Evolutionary conservation across 2,888 invertebrate species (phyloP).

Genomic region (Gisinianus flammeolus): DNA sequence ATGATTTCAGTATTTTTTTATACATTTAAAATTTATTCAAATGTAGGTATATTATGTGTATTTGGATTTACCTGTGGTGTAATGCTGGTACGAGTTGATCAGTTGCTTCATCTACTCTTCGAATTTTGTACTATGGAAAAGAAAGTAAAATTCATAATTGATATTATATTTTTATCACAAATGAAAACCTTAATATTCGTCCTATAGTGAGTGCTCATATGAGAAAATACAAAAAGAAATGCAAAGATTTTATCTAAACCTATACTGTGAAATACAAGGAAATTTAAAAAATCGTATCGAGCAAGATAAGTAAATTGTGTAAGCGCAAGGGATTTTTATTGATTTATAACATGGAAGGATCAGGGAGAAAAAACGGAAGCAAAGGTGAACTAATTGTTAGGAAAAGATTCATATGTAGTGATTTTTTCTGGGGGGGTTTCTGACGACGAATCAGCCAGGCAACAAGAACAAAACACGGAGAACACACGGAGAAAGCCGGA

Average conservation of each 20-base stretch:
- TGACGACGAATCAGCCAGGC: neutral
- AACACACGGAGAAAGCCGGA: neutral
- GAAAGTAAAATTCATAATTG: neutral
- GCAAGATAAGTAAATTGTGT: no score
- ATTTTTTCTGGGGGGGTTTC: neutral
- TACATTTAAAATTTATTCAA: neutral
- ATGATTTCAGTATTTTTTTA: neutral
- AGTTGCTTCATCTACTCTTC: slow-evolving; percentile 34
- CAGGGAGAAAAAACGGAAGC: no score
- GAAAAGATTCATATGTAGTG: slow-evolving; percentile 11
- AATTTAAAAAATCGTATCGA: no score
- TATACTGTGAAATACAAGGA: neutral
- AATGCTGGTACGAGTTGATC: slow-evolving; percentile 58
- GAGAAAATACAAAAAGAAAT: slow-evolving; percentile 33
- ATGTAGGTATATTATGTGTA: neutral
- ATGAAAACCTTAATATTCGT: neutral
- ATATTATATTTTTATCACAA: neutral
- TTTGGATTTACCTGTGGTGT: slow-evolving; percentile 51
- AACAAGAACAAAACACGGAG: slow-evolving; percentile 8
- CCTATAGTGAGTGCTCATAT: slow-evolving; percentile 12
- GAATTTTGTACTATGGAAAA: slow-evolving; percentile 25
- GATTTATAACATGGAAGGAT: no score
- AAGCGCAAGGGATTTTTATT: no score
- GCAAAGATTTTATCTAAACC: no score
- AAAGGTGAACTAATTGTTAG: no score